Conservation (phyloP, 1,140 invertebrate species). For the Daktulosphaira vitifoliae region DNA sequence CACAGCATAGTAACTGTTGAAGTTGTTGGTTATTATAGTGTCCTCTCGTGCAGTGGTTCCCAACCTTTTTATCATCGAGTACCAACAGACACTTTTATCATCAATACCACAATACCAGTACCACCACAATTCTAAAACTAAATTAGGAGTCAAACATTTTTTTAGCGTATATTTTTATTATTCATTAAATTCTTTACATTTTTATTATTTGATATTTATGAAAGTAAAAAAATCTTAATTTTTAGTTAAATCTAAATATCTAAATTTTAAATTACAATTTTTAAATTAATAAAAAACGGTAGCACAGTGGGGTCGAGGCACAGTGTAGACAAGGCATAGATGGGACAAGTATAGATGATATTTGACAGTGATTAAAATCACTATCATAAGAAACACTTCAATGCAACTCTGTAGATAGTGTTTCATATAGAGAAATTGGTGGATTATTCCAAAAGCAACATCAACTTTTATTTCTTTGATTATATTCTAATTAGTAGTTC, state of each 20-base stretch:
- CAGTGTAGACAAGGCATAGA: too few relatives aligned
- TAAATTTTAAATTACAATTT: conserved; percentile 12
- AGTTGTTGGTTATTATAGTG: too few relatives aligned
- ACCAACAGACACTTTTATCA: not conserved
- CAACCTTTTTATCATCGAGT: conserved; percentile 11
- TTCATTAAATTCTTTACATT: not conserved
- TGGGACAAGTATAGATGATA: too few relatives aligned
- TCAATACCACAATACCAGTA: not conserved
- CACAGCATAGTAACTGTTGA: too few relatives aligned
- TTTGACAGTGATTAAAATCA: too few relatives aligned
- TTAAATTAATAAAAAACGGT: conserved; percentile 11
- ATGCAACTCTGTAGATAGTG: too few relatives aligned
- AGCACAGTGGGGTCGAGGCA: too few relatives aligned
- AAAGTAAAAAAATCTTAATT: not conserved
- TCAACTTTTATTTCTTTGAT: too few relatives aligned
- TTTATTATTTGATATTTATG: conserved; percentile 7
- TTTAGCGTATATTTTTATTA: conserved; percentile 14
- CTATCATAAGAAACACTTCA: too few relatives aligned
- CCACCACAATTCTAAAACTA: conserved; percentile 4
- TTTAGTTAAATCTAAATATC: not conserved
- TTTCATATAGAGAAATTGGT: too few relatives aligned
- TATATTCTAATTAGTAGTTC: too few relatives aligned
- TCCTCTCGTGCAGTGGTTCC: not conserved
- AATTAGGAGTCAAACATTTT: conserved; percentile 11
- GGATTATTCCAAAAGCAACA: too few relatives aligned